These are phyloP conservation scores for Caenorhabditis japonica DNA, from an alignment of 2,888 invertebrate genomes.

Conservation along the genomic window DNA sequence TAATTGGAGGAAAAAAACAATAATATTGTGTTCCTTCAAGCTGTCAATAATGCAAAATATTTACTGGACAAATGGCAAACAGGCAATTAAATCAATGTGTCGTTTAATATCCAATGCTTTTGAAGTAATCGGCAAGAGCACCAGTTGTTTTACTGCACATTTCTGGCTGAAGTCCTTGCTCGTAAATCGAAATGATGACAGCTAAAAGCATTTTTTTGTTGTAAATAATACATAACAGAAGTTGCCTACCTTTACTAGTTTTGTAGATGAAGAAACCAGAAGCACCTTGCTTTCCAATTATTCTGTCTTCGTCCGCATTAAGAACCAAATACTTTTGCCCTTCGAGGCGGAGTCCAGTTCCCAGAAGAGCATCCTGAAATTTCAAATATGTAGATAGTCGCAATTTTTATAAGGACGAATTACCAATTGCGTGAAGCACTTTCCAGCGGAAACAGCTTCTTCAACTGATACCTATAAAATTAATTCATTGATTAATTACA, in stretches of 20 bases:
- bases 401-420: background rate
- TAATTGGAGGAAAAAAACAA: background rate
- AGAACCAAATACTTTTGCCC: slow-evolving; percentile 75
- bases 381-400: background rate
- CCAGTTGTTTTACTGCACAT: slow-evolving; percentile 75
- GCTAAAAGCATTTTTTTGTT: slow-evolving; percentile 62
- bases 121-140: slow-evolving; percentile 77
- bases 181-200: slow-evolving; percentile 75
- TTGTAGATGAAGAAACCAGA: slow-evolving; percentile 77
- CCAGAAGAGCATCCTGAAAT: slow-evolving; percentile 66
- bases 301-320: slow-evolving; percentile 74
- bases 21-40: slow-evolving; percentile 5
- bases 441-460: slow-evolving; percentile 69
- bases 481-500: background rate
- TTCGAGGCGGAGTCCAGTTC: slow-evolving; percentile 74
- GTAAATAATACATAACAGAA: no score
- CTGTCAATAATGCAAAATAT: slow-evolving; percentile 16
- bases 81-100: background rate
- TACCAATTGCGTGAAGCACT: slow-evolving; percentile 65
- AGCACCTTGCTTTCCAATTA: slow-evolving; percentile 76
- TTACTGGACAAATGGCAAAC: slow-evolving; percentile 23
- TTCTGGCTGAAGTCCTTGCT: slow-evolving; percentile 77
- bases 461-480: slow-evolving; percentile 62
- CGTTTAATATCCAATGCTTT: slow-evolving; percentile 70
- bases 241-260: slow-evolving; percentile 68